A percentile compares a stretch with the other conserved stretches of the same genome.
These are phyloP conservation scores for Cheilinus undulatus DNA, from an alignment of 2,113 vertebrate species.

Conservation along the genomic window DNA sequence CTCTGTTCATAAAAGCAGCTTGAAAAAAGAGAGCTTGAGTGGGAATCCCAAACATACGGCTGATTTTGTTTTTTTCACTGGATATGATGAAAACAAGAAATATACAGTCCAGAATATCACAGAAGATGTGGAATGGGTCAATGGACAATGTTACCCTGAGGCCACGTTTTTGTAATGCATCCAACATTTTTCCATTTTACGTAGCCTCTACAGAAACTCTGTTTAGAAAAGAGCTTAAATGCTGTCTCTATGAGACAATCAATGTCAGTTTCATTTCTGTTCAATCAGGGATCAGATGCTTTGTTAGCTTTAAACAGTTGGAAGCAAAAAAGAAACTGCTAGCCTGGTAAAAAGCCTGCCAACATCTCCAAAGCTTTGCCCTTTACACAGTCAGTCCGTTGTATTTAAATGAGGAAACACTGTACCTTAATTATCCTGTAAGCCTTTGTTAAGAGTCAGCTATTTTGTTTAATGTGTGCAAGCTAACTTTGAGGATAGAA, in stretches of 20 bases:
- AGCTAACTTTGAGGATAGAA: neutral
- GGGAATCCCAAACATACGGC: too few relatives aligned
- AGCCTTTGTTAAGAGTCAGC: neutral
- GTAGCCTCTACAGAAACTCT: neutral
- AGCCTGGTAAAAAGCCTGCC: neutral
- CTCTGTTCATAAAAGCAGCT: too few relatives aligned
- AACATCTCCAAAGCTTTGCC: neutral
- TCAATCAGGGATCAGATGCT: slow-evolving; percentile 3
- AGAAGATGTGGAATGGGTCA: neutral
- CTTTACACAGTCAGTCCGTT: neutral
- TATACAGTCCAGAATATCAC: too few relatives aligned
- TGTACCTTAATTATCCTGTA: slow-evolving; percentile 1
- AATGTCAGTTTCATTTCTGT: neutral
- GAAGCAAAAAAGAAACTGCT: neutral
- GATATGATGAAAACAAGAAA: too few relatives aligned
- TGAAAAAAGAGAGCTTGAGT: too few relatives aligned
- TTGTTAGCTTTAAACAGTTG: neutral
- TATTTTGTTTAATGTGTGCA: neutral
- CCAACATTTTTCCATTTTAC: neutral
- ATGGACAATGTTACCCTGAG: neutral
- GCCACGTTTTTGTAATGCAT: neutral
- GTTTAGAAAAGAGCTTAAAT: neutral
- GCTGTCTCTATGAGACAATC: neutral
- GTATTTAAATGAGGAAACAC: neutral
- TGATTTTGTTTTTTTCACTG: too few relatives aligned